Base-by-base conservation (phyloP, 2,888 invertebrate genomes). In the Dilophus febrilis region DNA sequence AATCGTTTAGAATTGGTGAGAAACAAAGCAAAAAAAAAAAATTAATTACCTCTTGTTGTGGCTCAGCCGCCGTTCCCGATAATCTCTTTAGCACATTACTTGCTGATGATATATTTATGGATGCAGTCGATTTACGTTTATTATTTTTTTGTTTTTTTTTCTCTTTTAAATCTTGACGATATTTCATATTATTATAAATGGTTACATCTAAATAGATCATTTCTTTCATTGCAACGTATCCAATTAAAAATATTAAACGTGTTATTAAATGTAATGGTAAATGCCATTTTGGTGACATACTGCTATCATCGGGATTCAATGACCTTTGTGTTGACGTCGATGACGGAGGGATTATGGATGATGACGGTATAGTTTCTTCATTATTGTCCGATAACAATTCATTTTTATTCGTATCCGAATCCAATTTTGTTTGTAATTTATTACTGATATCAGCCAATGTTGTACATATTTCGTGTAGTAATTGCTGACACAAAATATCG, bases 101-200 rank as follows among this genome's bases (percentile, higher is more conserved):
- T 1, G 63, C 64, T 0, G 61, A 61, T 43, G 59, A 54, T 22
- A 32, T 35, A 44, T 61, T 58, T 19, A 53, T 42, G 14, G 48
- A 49, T 3, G 45, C 35, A 5, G 54, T 56, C 10, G 54, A 56
- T 44, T 53, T 56, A 6, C 56, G 51, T 12, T 56, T 51, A n/a
- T 43, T 41, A 4, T 51, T 45, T 11, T 37, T 40, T n/a, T n/a
- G n/a, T 39, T 64, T 59, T 13, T 56, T 56, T 39, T 56, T 57
- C 26, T 56, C 55, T 2, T 59, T 61, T 6, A 69, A 50, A 27
- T 61, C 63, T 44, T 74, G 69, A 7, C 80, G 64, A 42, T 75
- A 66, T 54, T 81, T 82, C 50, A 90, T 65, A 58, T 90, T 90
- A 44, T 80, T 81, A 50, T 88, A 85, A 4, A 91, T 74, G 47